Evolutionary conservation across 1,140 invertebrate genomes (phyloP).

Genomic region (Aphaenogaster floridana): DNA sequence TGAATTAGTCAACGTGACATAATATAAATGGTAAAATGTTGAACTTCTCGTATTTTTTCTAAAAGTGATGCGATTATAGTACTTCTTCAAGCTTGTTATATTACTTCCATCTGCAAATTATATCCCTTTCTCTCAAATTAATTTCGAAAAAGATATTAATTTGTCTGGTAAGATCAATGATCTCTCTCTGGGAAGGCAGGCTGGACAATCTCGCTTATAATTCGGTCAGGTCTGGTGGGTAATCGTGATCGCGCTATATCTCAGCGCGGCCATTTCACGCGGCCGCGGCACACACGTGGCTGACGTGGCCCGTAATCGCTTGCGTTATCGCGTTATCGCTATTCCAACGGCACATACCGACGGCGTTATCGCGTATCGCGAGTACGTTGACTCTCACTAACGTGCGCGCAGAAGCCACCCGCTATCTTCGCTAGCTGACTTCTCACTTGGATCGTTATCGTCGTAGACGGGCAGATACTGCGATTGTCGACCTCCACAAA

Average conservation of each 20-base stretch:
- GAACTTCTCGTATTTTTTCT: not conserved
- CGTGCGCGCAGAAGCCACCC: constrained; percentile 32
- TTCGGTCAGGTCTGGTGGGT: constrained; percentile 19
- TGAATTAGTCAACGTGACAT: not conserved
- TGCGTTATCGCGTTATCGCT: constrained; percentile 47
- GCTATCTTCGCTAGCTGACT: constrained; percentile 51
- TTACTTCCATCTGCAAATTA: not conserved
- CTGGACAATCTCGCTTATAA: not conserved
- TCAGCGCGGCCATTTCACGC: constrained; percentile 1
- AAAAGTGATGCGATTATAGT: not conserved
- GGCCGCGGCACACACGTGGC: not conserved
- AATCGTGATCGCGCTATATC: not conserved
- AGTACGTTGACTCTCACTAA: constrained; percentile 60
- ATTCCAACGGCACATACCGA: constrained; percentile 33
- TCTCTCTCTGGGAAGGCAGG: not conserved
- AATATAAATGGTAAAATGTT: not conserved
- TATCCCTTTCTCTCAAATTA: not conserved
- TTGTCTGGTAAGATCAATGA: not conserved
- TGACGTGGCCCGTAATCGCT: constrained; percentile 30
- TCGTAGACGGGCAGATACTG: constrained; percentile 24
- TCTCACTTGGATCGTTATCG: constrained; percentile 45
- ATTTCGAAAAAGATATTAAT: not conserved
- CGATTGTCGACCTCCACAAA: constrained; percentile 15
- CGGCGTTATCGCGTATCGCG: constrained; percentile 49
- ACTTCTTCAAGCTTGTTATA: not conserved